Conservation (phyloP, 2,797 vertebrate genomes). For the Hemibagrus guttatus region DNA sequence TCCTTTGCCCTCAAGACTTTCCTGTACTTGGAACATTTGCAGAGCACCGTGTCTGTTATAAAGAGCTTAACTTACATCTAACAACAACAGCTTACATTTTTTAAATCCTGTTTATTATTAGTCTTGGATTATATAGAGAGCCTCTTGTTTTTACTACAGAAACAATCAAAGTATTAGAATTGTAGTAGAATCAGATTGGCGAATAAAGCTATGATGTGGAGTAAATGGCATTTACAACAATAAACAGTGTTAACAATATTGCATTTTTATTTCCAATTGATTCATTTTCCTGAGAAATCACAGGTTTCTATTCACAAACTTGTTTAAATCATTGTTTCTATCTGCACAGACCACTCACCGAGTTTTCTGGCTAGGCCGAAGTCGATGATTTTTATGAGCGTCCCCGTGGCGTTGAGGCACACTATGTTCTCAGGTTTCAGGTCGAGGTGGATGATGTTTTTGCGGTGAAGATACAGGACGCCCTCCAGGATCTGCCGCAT, state of each 20-base stretch:
- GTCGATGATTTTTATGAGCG: constrained; percentile 84
- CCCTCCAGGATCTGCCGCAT: constrained; percentile 85
- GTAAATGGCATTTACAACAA: background rate
- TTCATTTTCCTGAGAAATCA: no score
- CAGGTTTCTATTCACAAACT: background rate
- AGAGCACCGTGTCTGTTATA: background rate
- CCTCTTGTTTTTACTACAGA: background rate
- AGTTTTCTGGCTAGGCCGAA: constrained; percentile 83
- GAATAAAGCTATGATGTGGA: background rate
- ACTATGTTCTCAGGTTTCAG: constrained; percentile 90
- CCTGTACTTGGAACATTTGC: background rate
- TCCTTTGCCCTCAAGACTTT: background rate
- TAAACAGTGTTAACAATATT: background rate
- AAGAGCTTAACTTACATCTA: background rate
- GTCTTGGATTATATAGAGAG: no score
- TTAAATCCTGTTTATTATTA: no score
- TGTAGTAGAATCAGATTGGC: background rate
- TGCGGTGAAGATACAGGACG: constrained; percentile 81
- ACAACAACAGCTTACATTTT: background rate
- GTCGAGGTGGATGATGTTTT: constrained; percentile 82
- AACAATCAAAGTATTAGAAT: background rate
- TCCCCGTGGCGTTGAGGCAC: constrained; percentile 76
- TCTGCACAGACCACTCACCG: constrained; percentile 68
- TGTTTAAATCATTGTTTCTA: background rate
- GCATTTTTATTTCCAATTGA: no score